Percentiles rank a stretch among this genome's conserved stretches.
These are phyloP conservation scores for Paratilapia polleni DNA, from an alignment of 2,113 vertebrate species.

Conservation along the genomic window DNA sequence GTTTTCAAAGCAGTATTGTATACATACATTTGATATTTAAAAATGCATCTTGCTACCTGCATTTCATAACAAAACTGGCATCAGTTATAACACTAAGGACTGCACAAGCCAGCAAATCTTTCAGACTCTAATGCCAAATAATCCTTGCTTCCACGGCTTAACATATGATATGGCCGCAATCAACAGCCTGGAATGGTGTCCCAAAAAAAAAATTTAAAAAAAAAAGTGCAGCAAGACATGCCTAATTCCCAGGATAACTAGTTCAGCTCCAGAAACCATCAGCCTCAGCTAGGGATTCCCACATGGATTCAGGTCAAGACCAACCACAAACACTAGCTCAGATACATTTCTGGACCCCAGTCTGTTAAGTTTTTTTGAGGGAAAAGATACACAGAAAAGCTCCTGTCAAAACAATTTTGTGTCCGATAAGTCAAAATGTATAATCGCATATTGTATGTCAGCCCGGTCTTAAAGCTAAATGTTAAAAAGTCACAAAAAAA, in stretches of 20 bases:
- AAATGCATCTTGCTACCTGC: not conserved
- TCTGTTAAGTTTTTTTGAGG: not conserved
- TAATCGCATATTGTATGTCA: not conserved
- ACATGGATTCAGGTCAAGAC: constrained; percentile 27
- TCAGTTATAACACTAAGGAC: not conserved
- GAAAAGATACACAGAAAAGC: not conserved
- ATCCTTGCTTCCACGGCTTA: constrained; percentile 11
- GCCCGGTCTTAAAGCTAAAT: not conserved
- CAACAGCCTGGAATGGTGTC: constrained; percentile 11
- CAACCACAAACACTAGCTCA: constrained; percentile 9
- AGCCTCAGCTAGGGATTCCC: constrained; percentile 13
- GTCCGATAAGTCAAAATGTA: not conserved
- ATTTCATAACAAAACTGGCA: not conserved
- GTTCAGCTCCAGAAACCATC: constrained; percentile 30
- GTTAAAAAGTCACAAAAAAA: not conserved
- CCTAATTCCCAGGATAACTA: constrained; percentile 41
- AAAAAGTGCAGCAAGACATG: constrained; percentile 37
- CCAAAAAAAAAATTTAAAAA: constrained; percentile 42
- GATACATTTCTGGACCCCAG: not conserved
- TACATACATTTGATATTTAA: not conserved
- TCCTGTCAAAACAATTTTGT: not conserved
- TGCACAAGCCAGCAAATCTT: not conserved
- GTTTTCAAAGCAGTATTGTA: not conserved
- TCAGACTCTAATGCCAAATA: constrained; percentile 2
- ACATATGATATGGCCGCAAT: constrained; percentile 19